Base-by-base conservation (phyloP, 2,797 vertebrate genomes). In the Enteromius unitaeniatus region DNA sequence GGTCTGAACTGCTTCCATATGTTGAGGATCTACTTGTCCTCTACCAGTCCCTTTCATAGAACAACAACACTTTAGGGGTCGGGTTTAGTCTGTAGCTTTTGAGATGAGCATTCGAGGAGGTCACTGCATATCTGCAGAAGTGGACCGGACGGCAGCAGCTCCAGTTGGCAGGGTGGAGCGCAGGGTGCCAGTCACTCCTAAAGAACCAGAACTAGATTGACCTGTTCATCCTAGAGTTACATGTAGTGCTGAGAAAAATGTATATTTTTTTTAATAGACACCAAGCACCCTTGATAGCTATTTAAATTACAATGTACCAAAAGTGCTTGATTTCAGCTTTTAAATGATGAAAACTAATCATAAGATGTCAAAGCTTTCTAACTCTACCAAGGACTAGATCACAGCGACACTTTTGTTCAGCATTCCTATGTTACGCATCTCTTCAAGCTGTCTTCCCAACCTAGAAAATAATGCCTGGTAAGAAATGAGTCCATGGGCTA, bases 361-460 rank as follows among this genome's bases (percentile, higher is more conserved):
- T 83, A 81, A 69, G 82, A 85, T 49, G 83, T 60, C 47, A 45
- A 87, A 70, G 83, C 77, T 75, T 83, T 34, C 76, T 88, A 88
- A 68, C 51, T 82, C 69, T 86, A 74, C 64, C 53, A 64, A 81
- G 81, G 85, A 82, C 75, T 86, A 86, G 69, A 68, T 84, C 49
- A 74, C 79, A 84, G 86, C 76, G 64, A 84, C 49, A 82, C 65
- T 84, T 86, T 69, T 58, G 74, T 83, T 87, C 70, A 78, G 79
- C 79, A 85, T 83, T 81, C 47, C 28, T 78, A 74, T 65, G 83
- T 80, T 84, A 74, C 60, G 74, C 75, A 21, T 68, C 28, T 68
- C 84, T 67, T 79, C 79, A 73, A 77, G 45, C 68, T 40, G 45
- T 77, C 76, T 85, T 74, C 80, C 60, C 85, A 83, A 49, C 7